These are phyloP conservation scores for Eclectus roratus DNA, from an alignment of 2,113 vertebrate species.

Conservation along the genomic window DNA sequence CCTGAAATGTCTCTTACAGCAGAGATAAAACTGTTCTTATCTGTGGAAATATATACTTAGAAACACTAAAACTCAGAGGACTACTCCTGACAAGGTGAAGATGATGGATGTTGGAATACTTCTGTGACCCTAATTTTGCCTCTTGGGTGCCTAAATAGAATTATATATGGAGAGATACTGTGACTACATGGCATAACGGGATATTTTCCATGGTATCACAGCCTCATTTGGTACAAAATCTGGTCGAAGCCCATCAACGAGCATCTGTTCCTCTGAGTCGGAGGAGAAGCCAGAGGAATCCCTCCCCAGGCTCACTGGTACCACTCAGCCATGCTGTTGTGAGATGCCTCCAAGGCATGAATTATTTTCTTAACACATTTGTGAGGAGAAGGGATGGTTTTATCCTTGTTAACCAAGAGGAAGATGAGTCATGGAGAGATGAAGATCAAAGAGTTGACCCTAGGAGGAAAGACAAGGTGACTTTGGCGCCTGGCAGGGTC, in stretches of 20 bases:
- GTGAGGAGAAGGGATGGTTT: neutral
- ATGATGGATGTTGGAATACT: neutral
- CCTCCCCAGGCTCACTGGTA: neutral
- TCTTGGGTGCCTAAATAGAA: neutral
- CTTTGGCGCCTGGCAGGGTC: neutral
- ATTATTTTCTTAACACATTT: neutral
- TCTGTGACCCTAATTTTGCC: neutral
- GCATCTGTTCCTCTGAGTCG: neutral
- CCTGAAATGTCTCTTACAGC: neutral
- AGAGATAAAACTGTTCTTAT: neutral
- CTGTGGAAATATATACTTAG: neutral
- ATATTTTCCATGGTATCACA: accelerated
- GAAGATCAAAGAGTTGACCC: neutral
- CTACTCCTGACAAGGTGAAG: neutral
- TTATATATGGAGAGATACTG: neutral
- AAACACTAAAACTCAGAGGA: neutral
- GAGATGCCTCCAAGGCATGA: neutral
- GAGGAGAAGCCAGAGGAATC: neutral
- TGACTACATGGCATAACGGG: neutral
- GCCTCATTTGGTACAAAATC: neutral
- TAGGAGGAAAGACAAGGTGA: neutral
- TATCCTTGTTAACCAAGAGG: neutral
- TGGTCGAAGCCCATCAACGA: neutral
- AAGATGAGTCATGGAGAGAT: neutral
- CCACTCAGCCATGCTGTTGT: neutral